These are phyloP conservation scores for Patella depressa DNA, from an alignment of 2,888 invertebrate genomes.

Conservation along the genomic window DNA sequence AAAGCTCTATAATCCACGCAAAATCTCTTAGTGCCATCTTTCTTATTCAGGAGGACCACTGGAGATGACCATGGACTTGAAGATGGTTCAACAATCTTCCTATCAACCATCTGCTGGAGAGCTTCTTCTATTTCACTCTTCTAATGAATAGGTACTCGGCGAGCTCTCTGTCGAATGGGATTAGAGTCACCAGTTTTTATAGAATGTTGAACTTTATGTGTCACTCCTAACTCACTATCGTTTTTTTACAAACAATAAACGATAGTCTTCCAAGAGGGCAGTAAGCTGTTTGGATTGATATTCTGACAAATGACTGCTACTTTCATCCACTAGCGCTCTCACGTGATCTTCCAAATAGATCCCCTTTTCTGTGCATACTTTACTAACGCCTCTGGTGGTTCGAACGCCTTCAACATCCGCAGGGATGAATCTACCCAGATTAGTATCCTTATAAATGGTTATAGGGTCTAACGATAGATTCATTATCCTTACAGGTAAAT, in stretches of 20 bases:
- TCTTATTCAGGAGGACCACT: conserved; percentile 26
- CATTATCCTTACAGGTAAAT: conserved; percentile 17
- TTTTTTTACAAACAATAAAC: conserved; percentile 20
- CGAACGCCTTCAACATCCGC: not conserved
- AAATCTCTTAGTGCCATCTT: conserved; percentile 21
- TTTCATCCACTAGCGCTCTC: not conserved
- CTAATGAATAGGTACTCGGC: conserved; percentile 23
- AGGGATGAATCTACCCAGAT: not conserved
- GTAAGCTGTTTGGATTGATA: conserved; percentile 13
- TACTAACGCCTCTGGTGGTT: no score
- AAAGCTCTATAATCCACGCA: conserved; percentile 26
- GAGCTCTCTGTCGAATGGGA: conserved; percentile 26
- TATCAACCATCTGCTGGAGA: conserved; percentile 24
- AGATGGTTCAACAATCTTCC: conserved; percentile 22
- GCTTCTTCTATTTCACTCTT: conserved; percentile 16
- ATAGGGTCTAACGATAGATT: conserved; percentile 15
- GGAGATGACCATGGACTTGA: conserved; percentile 28
- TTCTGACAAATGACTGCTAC: conserved; percentile 1
- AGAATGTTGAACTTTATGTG: conserved; percentile 20
- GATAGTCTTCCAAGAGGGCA: conserved; percentile 17
- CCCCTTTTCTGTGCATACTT: no score
- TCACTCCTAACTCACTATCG: conserved; percentile 17
- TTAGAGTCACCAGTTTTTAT: conserved; percentile 19
- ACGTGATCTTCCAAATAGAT: no score
- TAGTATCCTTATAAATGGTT: conserved; percentile 18